Percentiles rank a stretch among this genome's conserved stretches.
Conservation (phyloP, 2,113 vertebrate species). For the Willisornis vidua region DNA sequence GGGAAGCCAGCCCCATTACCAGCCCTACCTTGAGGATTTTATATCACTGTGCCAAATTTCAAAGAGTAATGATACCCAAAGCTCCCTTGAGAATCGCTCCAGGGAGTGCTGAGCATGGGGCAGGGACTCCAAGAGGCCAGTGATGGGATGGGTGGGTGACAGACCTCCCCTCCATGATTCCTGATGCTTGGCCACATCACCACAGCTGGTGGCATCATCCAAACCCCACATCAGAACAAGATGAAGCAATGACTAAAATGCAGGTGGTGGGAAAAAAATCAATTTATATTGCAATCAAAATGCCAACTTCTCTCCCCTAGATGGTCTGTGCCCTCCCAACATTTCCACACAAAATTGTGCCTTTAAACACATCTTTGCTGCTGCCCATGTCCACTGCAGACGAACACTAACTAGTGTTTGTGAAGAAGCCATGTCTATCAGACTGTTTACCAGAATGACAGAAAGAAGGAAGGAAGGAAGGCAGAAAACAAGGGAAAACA, state of each 20-base stretch:
- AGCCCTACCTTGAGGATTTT: not conserved
- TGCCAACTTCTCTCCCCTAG: not conserved
- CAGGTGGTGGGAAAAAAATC: not conserved
- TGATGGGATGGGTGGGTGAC: not conserved
- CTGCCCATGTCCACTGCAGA: not conserved
- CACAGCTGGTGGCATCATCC: not conserved
- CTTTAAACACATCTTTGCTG: not conserved
- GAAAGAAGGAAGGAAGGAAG: not conserved
- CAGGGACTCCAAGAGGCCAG: not conserved
- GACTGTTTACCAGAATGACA: not conserved
- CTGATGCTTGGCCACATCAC: not conserved
- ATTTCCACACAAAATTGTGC: not conserved
- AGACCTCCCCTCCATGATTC: not conserved
- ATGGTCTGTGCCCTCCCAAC: not conserved
- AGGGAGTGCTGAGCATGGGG: not conserved
- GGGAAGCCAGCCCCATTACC: not conserved
- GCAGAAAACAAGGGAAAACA: not conserved
- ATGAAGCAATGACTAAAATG: not conserved
- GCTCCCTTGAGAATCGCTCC: not conserved
- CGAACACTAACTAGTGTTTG: not conserved
- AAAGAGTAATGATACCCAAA: not conserved
- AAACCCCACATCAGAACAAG: not conserved
- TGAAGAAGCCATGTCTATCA: not conserved
- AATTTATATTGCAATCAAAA: not conserved
- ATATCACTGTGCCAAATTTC: not conserved